phyloP scores from a whole-genome alignment of 2,113 vertebrate species.

The Channa argus region DNA sequence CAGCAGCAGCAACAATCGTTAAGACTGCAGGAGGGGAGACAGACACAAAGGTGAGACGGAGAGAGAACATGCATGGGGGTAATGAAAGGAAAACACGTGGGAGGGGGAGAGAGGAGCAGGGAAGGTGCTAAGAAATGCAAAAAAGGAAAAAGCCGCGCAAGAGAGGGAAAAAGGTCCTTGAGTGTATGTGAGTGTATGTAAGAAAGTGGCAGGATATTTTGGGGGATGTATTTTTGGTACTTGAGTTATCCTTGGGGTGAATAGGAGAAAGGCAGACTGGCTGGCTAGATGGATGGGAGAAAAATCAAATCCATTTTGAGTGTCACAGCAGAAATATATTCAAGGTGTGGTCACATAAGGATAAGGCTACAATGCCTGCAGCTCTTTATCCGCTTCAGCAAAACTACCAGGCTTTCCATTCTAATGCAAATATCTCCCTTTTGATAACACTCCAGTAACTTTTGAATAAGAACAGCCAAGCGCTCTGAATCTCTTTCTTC shows the following conservation, averaged over 20 bases:
- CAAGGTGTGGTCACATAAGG: constrained; percentile 40
- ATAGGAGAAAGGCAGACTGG: constrained; percentile 7
- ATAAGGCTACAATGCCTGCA: not conserved
- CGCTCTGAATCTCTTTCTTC: constrained; percentile 23
- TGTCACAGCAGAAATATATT: constrained; percentile 9
- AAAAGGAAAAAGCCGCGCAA: not conserved
- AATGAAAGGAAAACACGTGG: constrained; percentile 16
- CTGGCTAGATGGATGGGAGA: constrained; percentile 24
- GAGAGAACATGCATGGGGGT: constrained; percentile 30
- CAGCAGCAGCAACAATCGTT: constrained; percentile 37
- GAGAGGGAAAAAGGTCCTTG: constrained; percentile 18
- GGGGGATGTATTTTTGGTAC: constrained; percentile 54
- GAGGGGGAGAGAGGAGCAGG: not conserved
- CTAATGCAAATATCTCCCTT: constrained; percentile 12
- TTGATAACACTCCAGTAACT: constrained; percentile 30
- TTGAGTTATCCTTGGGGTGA: constrained; percentile 48
- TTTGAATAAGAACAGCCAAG: constrained; percentile 7
- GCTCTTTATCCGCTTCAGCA: constrained; percentile 5
- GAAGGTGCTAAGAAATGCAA: constrained; percentile 14
- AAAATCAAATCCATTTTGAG: constrained; percentile 49
- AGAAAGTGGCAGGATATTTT: constrained; percentile 53
- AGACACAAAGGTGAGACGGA: constrained; percentile 50
- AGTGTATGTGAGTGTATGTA: constrained; percentile 35
- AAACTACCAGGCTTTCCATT: constrained; percentile 15
- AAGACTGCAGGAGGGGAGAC: constrained; percentile 43